Percentiles rank a stretch among this genome's conserved stretches.
Evolutionary conservation across 1,140 invertebrate genomes (phyloP).

Genomic region (Drosophila parvula): DNA sequence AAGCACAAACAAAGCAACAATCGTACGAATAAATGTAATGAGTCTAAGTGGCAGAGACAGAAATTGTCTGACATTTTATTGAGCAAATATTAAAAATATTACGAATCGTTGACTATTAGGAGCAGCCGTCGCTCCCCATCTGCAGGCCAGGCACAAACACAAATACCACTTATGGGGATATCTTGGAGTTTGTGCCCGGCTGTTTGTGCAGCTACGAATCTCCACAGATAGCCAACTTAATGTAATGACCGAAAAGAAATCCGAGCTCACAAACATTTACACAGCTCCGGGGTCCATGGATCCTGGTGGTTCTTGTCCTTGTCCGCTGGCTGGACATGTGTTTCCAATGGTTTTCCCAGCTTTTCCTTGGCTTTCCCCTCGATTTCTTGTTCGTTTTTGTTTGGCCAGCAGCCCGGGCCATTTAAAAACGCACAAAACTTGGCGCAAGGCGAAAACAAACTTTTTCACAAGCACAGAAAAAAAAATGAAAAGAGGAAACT

Average conservation of each 20-base stretch:
- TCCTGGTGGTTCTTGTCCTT: slow-evolving; percentile 34
- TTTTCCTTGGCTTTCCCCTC: slow-evolving; percentile 12
- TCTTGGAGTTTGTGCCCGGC: slow-evolving; percentile 37
- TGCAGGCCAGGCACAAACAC: slow-evolving; percentile 36
- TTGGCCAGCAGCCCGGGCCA: slow-evolving; percentile 62
- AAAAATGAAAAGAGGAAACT: slow-evolving; percentile 15
- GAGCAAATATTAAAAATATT: slow-evolving; percentile 82
- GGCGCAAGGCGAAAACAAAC: slow-evolving; percentile 56
- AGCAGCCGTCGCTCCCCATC: slow-evolving; percentile 64
- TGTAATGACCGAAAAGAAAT: slow-evolving; percentile 73
- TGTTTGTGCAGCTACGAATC: slow-evolving; percentile 46
- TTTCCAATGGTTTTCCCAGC: slow-evolving; percentile 72
- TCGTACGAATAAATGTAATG: slow-evolving; percentile 76
- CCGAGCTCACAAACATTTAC: slow-evolving; percentile 68
- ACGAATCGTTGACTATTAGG: slow-evolving; percentile 78
- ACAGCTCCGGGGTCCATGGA: slow-evolving; percentile 23
- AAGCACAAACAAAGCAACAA: slow-evolving; percentile 36
- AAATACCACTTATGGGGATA: slow-evolving; percentile 68
- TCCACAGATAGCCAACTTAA: slow-evolving; percentile 72
- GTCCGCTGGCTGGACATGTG: slow-evolving; percentile 68
- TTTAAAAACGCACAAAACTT: slow-evolving; percentile 78
- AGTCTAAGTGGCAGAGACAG: slow-evolving; percentile 70
- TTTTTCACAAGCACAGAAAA: slow-evolving; percentile 14
- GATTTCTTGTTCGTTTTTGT: slow-evolving; percentile 36
- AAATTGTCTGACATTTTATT: slow-evolving; percentile 79